Percentiles rank a stretch among this genome's conserved stretches.
Conservation (phyloP, 35 echinoderm and acorn worm genomes). For the Nesometra sesokonis region DNA sequence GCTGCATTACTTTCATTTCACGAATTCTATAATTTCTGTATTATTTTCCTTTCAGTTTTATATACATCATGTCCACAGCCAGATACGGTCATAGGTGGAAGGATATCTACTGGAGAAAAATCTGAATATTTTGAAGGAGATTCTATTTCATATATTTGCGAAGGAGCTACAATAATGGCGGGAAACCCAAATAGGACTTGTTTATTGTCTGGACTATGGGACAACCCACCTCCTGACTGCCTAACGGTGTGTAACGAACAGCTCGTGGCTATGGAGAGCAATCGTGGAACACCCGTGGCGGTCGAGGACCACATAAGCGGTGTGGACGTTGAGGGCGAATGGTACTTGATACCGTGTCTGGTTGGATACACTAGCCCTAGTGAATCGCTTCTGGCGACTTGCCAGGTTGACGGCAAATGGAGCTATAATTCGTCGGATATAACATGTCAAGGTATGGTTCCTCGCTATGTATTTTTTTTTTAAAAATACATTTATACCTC, state of each 20-base stretch:
- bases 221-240: neutral
- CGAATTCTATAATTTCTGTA: no score
- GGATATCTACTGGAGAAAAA: neutral
- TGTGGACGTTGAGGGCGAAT: neutral
- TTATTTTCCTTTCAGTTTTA: neutral
- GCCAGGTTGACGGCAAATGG: neutral
- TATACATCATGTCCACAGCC: neutral
- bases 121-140: neutral
- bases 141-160: neutral
- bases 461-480: no score
- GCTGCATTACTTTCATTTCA: no score
- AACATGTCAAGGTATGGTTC: neutral
- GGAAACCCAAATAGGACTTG: neutral
- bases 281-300: neutral
- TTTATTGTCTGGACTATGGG: neutral
- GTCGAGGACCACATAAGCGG: neutral
- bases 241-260: neutral
- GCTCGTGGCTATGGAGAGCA: neutral
- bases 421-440: neutral
- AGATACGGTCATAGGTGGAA: neutral
- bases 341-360: neutral
- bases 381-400: neutral
- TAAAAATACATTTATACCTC: no score
- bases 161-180: neutral
- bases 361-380: neutral